These are phyloP conservation scores for Heliconius charithonia DNA, from an alignment of 2,888 invertebrate species.

Conservation along the genomic window DNA sequence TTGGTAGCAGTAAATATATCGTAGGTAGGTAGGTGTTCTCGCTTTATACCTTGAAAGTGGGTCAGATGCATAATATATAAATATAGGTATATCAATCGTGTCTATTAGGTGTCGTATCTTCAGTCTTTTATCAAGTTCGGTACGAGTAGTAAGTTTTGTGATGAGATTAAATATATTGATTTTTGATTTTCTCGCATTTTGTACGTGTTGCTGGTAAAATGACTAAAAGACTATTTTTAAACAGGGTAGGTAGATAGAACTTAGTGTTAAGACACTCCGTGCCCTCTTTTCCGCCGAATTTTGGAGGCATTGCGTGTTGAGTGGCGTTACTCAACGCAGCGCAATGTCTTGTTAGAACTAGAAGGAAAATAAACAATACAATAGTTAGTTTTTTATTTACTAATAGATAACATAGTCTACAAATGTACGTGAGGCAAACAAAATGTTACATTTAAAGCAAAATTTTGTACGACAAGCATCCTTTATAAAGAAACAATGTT, in stretches of 20 bases:
- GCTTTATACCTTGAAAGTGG: slow-evolving; percentile 13
- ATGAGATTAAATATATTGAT: background rate
- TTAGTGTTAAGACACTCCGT: too few species aligned
- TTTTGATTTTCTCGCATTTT: background rate
- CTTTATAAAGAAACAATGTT: slow-evolving; percentile 8
- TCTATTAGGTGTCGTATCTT: background rate
- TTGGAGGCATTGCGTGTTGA: too few species aligned
- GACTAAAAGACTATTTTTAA: background rate
- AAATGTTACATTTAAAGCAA: too few species aligned
- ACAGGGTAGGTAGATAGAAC: too few species aligned
- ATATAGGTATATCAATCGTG: background rate
- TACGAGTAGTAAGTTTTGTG: background rate
- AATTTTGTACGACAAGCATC: background rate
- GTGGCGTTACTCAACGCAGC: background rate
- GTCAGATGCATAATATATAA: slow-evolving; percentile 14
- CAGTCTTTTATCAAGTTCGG: background rate
- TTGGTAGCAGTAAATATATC: slow-evolving; percentile 13
- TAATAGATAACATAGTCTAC: too few species aligned
- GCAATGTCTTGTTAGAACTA: background rate
- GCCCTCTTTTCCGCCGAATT: too few species aligned
- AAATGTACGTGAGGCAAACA: too few species aligned
- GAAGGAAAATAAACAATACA: too few species aligned
- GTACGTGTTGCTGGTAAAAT: background rate
- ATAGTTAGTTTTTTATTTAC: too few species aligned
- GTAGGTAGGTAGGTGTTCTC: slow-evolving; percentile 1